Percentiles rank a stretch among this genome's conserved stretches.
Conservation (phyloP, 1,140 invertebrate species). For the Drosophila bipectinata region DNA sequence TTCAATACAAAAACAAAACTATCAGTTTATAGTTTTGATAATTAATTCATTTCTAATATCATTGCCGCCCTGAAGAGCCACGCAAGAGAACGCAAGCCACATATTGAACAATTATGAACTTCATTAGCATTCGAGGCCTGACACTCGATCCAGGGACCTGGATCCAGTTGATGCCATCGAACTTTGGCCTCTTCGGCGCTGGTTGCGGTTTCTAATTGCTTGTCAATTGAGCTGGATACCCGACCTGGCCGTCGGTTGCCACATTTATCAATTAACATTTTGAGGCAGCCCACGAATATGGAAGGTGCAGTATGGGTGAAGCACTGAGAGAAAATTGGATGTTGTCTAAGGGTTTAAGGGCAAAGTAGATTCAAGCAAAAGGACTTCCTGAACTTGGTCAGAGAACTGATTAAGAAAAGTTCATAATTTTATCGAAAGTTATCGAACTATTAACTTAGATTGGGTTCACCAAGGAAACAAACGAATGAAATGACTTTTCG, state of each 20-base stretch:
- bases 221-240: constrained; percentile 53
- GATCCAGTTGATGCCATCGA: constrained; percentile 5
- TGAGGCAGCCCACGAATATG: constrained; percentile 12
- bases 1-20: constrained; percentile 10
- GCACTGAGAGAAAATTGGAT: background rate
- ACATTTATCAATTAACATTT: constrained; percentile 66
- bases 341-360: too few relatives aligned
- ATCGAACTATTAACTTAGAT: too few relatives aligned
- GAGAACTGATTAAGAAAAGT: too few relatives aligned
- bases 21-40: constrained; percentile 1
- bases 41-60: background rate
- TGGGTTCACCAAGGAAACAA: too few relatives aligned
- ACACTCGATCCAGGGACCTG: background rate
- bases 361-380: too few relatives aligned
- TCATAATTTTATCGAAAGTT: too few relatives aligned
- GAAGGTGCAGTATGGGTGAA: background rate
- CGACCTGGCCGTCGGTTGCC: constrained; percentile 28
- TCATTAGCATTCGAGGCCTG: too few relatives aligned
- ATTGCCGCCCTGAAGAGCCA: background rate
- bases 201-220: constrained; percentile 70
- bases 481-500: too few relatives aligned
- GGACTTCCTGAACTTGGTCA: too few relatives aligned
- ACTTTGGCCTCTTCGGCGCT: constrained; percentile 6
- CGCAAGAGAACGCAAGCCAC: background rate
- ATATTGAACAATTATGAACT: background rate